phyloP scores from a whole-genome alignment of 2,888 invertebrate genomes.

The Dascillus cervinus region DNA sequence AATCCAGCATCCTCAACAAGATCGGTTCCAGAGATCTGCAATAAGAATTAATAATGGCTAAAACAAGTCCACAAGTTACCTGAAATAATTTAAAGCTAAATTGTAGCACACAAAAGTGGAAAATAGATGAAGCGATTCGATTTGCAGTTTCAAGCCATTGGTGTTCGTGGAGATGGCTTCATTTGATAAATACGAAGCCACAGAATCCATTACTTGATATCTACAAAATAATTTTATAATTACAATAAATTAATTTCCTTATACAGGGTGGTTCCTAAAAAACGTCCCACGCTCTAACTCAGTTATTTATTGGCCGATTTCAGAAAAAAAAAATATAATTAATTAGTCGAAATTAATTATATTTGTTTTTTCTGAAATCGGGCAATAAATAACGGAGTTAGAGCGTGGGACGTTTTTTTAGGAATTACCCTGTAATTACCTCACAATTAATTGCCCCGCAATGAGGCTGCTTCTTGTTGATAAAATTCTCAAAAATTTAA shows the following conservation, averaged over 20 bases:
- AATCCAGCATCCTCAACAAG: constrained; percentile 49
- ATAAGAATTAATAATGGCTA: constrained; percentile 12
- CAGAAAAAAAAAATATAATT: constrained; percentile 14
- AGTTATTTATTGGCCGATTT: neutral
- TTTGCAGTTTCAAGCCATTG: constrained; percentile 52
- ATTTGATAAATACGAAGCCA: constrained; percentile 50
- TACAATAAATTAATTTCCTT: too few relatives aligned
- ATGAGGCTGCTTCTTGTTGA: constrained; percentile 53
- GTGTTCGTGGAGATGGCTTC: constrained; percentile 45
- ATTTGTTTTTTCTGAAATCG: too few relatives aligned
- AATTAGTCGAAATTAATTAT: constrained; percentile 24
- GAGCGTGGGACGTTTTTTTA: too few relatives aligned
- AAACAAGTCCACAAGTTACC: constrained; percentile 20
- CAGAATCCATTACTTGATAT: constrained; percentile 47
- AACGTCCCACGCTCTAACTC: too few relatives aligned
- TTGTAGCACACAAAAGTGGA: constrained; percentile 49
- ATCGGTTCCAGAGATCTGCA: constrained; percentile 45
- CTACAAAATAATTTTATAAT: too few relatives aligned
- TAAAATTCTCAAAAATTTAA: constrained; percentile 67
- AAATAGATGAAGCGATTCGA: constrained; percentile 54
- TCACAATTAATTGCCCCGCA: constrained; percentile 46
- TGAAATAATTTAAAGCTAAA: constrained; percentile 43
- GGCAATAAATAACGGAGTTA: too few relatives aligned
- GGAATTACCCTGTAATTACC: constrained; percentile 39
- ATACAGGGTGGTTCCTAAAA: too few relatives aligned